Evolutionary conservation across 2,113 vertebrate genomes (phyloP).

Genomic region (Lepus europaeus): DNA sequence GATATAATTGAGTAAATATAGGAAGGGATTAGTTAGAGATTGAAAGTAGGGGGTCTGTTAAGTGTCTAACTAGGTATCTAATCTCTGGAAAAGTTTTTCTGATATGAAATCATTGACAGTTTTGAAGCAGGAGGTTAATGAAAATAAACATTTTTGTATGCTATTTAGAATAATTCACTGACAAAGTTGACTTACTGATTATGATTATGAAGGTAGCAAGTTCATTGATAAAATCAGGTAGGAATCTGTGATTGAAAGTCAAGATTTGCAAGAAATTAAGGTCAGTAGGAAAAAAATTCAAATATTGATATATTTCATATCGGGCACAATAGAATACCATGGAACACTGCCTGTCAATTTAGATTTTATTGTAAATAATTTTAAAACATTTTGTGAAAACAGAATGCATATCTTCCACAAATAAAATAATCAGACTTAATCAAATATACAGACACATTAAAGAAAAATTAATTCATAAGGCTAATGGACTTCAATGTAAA

Average conservation of each 20-base stretch:
- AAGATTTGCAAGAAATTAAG: conserved; percentile 2
- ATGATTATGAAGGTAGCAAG: background rate
- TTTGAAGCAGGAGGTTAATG: background rate
- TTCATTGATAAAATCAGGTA: background rate
- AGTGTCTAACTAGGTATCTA: too few species aligned
- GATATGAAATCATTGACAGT: background rate
- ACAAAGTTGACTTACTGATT: background rate
- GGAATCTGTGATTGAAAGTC: background rate
- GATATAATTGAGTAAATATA: background rate
- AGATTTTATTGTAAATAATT: background rate
- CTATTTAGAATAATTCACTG: background rate
- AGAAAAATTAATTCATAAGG: background rate
- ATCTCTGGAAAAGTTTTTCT: background rate
- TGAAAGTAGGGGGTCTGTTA: background rate
- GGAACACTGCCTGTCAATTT: background rate
- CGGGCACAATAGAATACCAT: background rate
- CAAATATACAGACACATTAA: background rate
- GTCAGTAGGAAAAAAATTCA: background rate
- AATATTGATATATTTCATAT: background rate
- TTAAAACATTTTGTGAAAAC: conserved; percentile 24
- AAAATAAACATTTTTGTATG: background rate
- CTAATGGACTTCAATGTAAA: background rate
- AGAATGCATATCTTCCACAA: background rate
- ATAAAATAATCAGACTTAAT: background rate
- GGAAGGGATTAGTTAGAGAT: background rate